These are phyloP conservation scores for Tenrec ecaudatus DNA, from an alignment of 2,113 vertebrate genomes.

Conservation along the genomic window DNA sequence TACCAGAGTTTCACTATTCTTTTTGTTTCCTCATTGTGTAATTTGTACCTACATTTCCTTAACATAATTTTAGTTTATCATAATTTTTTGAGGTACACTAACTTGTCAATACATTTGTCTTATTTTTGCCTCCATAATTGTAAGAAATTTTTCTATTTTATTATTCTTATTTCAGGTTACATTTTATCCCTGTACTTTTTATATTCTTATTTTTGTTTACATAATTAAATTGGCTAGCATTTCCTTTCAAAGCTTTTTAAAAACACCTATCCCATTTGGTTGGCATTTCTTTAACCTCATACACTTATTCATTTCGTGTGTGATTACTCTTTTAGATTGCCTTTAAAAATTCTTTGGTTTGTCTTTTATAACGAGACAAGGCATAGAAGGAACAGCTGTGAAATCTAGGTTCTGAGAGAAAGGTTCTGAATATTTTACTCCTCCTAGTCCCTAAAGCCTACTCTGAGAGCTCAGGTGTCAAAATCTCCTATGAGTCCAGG, in stretches of 20 bases:
- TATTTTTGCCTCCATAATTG: conserved; percentile 17
- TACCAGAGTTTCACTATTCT: neutral
- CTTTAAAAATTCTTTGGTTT: conserved; percentile 28
- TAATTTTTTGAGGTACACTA: neutral
- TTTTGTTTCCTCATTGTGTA: neutral
- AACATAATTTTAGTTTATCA: neutral
- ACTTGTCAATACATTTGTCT: neutral
- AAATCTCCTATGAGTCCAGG: neutral
- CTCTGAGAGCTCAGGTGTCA: conserved; percentile 12
- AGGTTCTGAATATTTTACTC: conserved; percentile 45
- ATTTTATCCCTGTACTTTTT: neutral
- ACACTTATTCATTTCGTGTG: neutral
- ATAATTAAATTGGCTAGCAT: neutral
- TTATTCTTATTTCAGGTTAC: neutral
- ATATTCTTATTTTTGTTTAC: neutral
- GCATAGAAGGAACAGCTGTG: conserved; percentile 29
- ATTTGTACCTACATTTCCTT: neutral
- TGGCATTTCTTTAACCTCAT: neutral
- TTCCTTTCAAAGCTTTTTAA: neutral
- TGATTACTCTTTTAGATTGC: neutral
- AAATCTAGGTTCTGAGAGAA: conserved; percentile 22
- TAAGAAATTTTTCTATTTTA: neutral
- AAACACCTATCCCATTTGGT: neutral
- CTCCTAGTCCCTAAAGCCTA: neutral
- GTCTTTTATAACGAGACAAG: neutral